phyloP scores from a whole-genome alignment of 2,888 invertebrate genomes.

The Cheilosia scutellata region DNA sequence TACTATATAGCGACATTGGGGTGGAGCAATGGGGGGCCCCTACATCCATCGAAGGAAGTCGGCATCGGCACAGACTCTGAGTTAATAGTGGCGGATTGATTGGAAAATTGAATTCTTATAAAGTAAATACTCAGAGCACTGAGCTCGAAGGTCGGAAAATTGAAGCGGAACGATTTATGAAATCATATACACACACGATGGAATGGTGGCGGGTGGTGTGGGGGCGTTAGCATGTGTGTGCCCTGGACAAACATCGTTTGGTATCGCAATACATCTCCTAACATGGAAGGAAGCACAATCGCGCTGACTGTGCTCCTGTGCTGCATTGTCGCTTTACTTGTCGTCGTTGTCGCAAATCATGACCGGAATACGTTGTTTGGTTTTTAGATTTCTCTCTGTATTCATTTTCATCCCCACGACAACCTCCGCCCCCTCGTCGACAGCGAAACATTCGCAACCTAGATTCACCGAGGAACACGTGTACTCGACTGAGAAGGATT shows the following conservation, averaged over 20 bases:
- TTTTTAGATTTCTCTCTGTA: slow-evolving; percentile 58
- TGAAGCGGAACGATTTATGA: slow-evolving; percentile 74
- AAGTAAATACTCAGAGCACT: slow-evolving; percentile 69
- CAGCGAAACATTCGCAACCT: slow-evolving; percentile 42
- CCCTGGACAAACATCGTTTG: slow-evolving; percentile 69
- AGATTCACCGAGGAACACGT: slow-evolving; percentile 45
- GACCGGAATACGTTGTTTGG: slow-evolving; percentile 74
- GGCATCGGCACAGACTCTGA: slow-evolving; percentile 9
- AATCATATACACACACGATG: slow-evolving; percentile 54
- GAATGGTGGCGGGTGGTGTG: not conserved
- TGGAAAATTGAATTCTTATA: slow-evolving; percentile 76
- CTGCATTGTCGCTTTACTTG: slow-evolving; percentile 29
- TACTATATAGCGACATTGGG: not conserved
- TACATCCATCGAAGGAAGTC: not conserved
- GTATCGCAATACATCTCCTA: slow-evolving; percentile 65
- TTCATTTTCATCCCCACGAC: not conserved
- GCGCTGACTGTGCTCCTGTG: slow-evolving; percentile 44
- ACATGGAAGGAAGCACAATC: slow-evolving; percentile 32
- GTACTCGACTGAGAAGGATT: slow-evolving; percentile 48
- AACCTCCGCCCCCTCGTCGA: slow-evolving; percentile 2
- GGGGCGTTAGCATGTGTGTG: slow-evolving; percentile 33
- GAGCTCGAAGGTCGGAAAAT: slow-evolving; percentile 63
- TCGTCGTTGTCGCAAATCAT: slow-evolving; percentile 63
- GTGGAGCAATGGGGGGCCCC: not conserved
- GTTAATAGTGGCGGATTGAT: slow-evolving; percentile 75